Evolutionary conservation across 2,113 vertebrate species (phyloP).

Genomic region (Scortum barcoo): DNA sequence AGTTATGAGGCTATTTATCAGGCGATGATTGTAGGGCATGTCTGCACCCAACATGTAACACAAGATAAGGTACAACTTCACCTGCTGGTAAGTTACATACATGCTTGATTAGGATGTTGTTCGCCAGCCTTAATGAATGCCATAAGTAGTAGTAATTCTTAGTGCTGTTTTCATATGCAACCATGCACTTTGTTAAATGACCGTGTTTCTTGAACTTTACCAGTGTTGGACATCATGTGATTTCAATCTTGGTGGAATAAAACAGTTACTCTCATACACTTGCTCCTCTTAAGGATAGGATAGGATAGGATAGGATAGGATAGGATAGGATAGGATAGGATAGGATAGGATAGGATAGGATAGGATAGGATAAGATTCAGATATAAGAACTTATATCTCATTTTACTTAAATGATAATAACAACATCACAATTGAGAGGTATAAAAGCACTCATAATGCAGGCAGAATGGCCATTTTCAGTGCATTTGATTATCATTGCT

Average conservation of each 20-base stretch:
- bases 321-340: too few species aligned
- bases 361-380: too few species aligned
- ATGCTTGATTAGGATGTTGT: neutral
- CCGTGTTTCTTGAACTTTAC: neutral
- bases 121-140: neutral
- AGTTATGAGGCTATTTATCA: conserved; percentile 37
- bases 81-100: neutral
- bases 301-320: too few species aligned
- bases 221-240: neutral
- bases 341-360: too few species aligned
- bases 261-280: neutral
- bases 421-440: neutral
- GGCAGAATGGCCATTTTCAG: neutral
- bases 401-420: neutral
- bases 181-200: neutral
- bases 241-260: neutral
- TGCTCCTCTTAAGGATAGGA: neutral
- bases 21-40: neutral
- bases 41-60: neutral
- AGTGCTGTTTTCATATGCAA: neutral
- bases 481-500: neutral
- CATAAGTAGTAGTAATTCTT: neutral
- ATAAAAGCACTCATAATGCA: neutral
- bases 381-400: too few species aligned
- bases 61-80: neutral